phyloP scores from a whole-genome alignment of 2,113 vertebrate species.

The Python bivittatus region DNA sequence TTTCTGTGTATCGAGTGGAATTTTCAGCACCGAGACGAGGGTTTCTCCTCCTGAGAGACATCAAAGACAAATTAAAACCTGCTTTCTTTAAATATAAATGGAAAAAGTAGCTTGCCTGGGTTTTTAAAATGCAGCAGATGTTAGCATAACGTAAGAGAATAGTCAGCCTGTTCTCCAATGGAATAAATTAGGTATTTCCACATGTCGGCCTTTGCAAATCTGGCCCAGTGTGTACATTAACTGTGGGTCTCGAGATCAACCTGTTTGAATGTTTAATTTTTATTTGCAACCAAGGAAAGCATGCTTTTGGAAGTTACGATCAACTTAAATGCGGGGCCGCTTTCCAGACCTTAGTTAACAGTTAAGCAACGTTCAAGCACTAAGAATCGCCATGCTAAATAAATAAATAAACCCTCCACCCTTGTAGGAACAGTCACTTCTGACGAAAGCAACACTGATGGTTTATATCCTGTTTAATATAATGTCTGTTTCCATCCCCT shows the following conservation, averaged over 20 bases:
- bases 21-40: neutral
- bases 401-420: no score
- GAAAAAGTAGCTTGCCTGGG: neutral
- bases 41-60: neutral
- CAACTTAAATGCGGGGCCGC: neutral
- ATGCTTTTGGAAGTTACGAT: neutral
- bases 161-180: neutral
- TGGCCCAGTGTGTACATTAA: neutral
- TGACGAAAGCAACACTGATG: neutral
- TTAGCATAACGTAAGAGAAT: neutral
- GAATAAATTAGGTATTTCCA: neutral
- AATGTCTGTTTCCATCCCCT: neutral
- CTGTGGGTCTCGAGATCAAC: neutral
- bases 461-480: neutral
- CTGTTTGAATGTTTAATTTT: neutral
- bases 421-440: neutral
- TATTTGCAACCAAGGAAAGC: neutral
- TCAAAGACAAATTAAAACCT: neutral
- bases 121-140: neutral
- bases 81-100: neutral
- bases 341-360: neutral
- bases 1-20: neutral
- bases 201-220: neutral
- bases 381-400: neutral
- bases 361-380: neutral